Percentiles rank a stretch among this genome's conserved stretches.
Evolutionary conservation across 2,113 vertebrate genomes (phyloP).

Genomic region (Mystacornis crossleyi): DNA sequence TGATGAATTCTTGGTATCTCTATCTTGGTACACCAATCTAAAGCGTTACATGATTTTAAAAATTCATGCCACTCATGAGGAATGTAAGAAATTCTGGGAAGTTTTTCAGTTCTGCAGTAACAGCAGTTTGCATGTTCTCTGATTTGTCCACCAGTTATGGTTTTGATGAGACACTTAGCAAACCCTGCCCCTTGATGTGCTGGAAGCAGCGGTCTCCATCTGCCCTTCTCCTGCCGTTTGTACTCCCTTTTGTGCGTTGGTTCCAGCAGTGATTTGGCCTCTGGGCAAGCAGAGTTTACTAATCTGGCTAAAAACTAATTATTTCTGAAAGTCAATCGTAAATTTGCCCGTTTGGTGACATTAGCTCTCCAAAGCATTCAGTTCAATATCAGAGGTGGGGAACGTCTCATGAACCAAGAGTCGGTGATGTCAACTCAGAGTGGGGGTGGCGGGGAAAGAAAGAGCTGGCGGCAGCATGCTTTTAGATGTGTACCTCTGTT

Average conservation of each 20-base stretch:
- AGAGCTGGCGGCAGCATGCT: not conserved
- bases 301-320: not conserved
- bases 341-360: not conserved
- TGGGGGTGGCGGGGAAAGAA: accelerated
- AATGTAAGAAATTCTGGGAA: not conserved
- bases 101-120: not conserved
- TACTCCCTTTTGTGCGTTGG: not conserved
- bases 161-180: not conserved
- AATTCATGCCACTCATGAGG: not conserved
- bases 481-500: not conserved
- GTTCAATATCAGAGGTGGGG: not conserved
- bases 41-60: not conserved
- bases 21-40: not conserved
- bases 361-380: not conserved
- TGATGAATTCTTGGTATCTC: not conserved
- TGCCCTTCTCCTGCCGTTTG: not conserved
- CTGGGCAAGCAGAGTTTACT: not conserved
- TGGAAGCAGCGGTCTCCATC: not conserved
- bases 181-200: not conserved
- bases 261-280: not conserved
- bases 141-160: accelerated
- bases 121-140: not conserved
- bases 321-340: not conserved
- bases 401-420: not conserved
- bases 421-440: not conserved